phyloP scores from a whole-genome alignment of 2,888 invertebrate species.

The Sussaba pulchella region DNA sequence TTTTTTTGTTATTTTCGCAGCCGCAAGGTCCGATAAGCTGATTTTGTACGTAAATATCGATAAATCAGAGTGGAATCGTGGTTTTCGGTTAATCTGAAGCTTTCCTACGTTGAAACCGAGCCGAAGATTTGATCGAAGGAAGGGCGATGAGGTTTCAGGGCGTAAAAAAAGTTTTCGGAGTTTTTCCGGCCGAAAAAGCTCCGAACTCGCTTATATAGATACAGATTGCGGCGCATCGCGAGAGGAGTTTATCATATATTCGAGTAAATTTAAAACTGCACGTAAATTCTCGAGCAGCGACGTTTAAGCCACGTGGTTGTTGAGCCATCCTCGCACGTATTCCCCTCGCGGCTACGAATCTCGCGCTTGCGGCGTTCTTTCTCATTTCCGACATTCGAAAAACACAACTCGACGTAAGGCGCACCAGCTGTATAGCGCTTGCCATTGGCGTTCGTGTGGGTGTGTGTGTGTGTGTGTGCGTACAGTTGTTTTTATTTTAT shows the following conservation, averaged over 20 bases:
- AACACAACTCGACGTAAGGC: constrained; percentile 40
- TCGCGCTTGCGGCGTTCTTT: constrained; percentile 14
- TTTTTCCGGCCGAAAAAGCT: neutral
- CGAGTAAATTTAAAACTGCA: constrained; percentile 55
- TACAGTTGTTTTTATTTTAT: constrained; percentile 35
- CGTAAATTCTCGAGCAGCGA: constrained; percentile 15
- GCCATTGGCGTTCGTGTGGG: neutral
- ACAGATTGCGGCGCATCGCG: constrained; percentile 13
- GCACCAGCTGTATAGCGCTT: constrained; percentile 3
- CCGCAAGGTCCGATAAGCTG: no score
- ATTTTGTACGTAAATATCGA: no score
- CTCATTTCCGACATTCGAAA: constrained; percentile 53
- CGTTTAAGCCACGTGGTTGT: constrained; percentile 54
- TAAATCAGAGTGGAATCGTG: no score
- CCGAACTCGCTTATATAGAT: constrained; percentile 12
- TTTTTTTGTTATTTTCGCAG: no score
- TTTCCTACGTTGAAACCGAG: no score
- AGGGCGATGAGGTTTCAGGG: no score
- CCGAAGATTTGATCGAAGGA: no score
- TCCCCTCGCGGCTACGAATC: neutral
- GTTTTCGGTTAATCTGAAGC: no score
- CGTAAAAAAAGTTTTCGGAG: neutral
- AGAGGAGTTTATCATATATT: constrained; percentile 49
- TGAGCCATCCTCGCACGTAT: constrained; percentile 4
- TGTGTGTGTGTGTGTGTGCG: neutral